phyloP scores from a whole-genome alignment of 2,797 vertebrate genomes.

The Bryconaethiops microstoma region DNA sequence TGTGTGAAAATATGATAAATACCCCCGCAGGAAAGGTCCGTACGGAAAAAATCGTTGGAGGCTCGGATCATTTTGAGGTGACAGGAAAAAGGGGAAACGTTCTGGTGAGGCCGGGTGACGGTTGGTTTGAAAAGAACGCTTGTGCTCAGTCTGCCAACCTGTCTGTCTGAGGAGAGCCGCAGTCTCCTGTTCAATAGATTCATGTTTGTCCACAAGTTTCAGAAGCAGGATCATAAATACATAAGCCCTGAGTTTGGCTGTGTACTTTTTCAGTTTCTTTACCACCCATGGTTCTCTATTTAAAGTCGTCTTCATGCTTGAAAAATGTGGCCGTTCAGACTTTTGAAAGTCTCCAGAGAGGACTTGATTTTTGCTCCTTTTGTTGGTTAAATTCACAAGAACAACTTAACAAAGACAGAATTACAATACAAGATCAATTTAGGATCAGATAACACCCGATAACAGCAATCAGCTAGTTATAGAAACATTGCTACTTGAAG shows the following conservation, averaged over 20 bases:
- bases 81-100: constrained; percentile 72
- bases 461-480: too few species aligned
- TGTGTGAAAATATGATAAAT: constrained; percentile 62
- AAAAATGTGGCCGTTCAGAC: constrained; percentile 21
- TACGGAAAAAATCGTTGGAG: constrained; percentile 70
- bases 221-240: constrained; percentile 36
- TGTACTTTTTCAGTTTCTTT: constrained; percentile 31
- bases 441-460: neutral
- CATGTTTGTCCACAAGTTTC: constrained; percentile 29
- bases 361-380: constrained; percentile 18
- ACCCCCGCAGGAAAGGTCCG: constrained; percentile 63
- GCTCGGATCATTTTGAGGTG: constrained; percentile 72
- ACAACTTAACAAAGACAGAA: neutral
- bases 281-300: constrained; percentile 17
- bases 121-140: constrained; percentile 63
- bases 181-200: constrained; percentile 17
- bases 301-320: neutral
- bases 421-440: neutral
- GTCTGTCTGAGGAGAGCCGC: constrained; percentile 22
- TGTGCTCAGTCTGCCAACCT: constrained; percentile 36
- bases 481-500: too few species aligned
- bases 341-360: constrained; percentile 28
- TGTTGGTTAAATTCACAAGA: constrained; percentile 27
- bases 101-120: constrained; percentile 46
- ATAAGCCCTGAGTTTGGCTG: constrained; percentile 2